These are phyloP conservation scores for Lathronympha strigana DNA, from an alignment of 2,888 invertebrate species.

Conservation along the genomic window DNA sequence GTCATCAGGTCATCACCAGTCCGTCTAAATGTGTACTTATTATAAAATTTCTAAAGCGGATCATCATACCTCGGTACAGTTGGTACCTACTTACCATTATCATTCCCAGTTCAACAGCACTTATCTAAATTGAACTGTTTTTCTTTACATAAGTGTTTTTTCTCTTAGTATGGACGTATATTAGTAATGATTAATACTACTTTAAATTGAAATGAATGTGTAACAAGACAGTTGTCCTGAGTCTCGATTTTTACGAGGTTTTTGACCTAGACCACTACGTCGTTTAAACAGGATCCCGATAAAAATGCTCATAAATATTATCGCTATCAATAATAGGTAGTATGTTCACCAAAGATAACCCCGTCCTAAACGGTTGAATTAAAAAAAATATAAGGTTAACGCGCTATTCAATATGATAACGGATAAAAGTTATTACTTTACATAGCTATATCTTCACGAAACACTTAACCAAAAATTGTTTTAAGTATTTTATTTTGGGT, in stretches of 20 bases:
- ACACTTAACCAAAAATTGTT: no score
- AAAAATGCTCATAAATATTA: constrained; percentile 61
- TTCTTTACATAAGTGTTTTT: constrained; percentile 26
- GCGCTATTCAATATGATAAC: not conserved
- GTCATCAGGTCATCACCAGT: no score
- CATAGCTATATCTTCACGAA: no score
- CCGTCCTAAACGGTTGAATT: constrained; percentile 38
- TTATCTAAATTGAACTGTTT: constrained; percentile 38
- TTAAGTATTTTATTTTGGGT: no score
- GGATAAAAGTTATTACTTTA: no score
- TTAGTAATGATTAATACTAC: not conserved
- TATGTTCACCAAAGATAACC: constrained; percentile 61
- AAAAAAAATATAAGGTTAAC: constrained; percentile 9
- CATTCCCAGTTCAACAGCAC: not conserved
- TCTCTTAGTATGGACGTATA: not conserved
- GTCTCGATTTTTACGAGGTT: constrained; percentile 65
- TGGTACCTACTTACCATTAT: no score
- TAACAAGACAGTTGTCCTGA: constrained; percentile 10
- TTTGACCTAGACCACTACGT: constrained; percentile 65
- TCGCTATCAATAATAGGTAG: constrained; percentile 50
- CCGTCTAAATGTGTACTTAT: no score
- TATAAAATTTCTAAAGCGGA: no score
- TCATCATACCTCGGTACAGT: no score
- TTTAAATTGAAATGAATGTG: constrained; percentile 25
- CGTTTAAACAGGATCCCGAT: constrained; percentile 58